Percentiles rank a stretch among this genome's conserved stretches.
Evolutionary conservation across 2,888 invertebrate species (phyloP).

Genomic region (Apoda limacodes): DNA sequence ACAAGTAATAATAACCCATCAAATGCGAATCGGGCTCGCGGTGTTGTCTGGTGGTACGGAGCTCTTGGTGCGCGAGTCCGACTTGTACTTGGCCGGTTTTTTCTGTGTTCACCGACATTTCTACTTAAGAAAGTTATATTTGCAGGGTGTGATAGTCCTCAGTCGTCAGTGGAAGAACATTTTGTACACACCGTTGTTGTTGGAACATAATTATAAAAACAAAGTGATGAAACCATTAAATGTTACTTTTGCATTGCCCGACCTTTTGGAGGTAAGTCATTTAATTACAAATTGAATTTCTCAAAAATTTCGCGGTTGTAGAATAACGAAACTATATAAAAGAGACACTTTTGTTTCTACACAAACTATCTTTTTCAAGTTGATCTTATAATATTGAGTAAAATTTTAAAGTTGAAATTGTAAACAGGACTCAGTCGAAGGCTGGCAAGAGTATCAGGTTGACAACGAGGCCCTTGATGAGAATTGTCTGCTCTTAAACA

Average conservation of each 20-base stretch:
- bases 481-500: constrained; percentile 55
- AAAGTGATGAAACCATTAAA: constrained; percentile 86
- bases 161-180: constrained; percentile 98
- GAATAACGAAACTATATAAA: too few species aligned
- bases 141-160: constrained; percentile 92
- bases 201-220: constrained; percentile 90
- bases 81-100: too few species aligned
- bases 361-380: too few species aligned
- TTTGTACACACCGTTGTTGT: constrained; percentile 89
- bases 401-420: too few species aligned
- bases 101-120: not conserved
- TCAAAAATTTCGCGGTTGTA: too few species aligned
- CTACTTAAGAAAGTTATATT: constrained; percentile 11
- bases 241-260: constrained; percentile 89
- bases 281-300: too few species aligned
- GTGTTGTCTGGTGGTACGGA: too few species aligned
- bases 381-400: too few species aligned
- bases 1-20: too few species aligned
- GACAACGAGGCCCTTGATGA: constrained; percentile 57
- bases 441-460: constrained; percentile 55
- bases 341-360: too few species aligned
- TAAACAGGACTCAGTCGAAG: constrained; percentile 53
- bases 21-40: too few species aligned
- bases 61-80: too few species aligned
- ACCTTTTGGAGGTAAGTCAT: constrained; percentile 83